phyloP scores from a whole-genome alignment of 2,113 vertebrate species.

The Alexandromys fortis region DNA sequence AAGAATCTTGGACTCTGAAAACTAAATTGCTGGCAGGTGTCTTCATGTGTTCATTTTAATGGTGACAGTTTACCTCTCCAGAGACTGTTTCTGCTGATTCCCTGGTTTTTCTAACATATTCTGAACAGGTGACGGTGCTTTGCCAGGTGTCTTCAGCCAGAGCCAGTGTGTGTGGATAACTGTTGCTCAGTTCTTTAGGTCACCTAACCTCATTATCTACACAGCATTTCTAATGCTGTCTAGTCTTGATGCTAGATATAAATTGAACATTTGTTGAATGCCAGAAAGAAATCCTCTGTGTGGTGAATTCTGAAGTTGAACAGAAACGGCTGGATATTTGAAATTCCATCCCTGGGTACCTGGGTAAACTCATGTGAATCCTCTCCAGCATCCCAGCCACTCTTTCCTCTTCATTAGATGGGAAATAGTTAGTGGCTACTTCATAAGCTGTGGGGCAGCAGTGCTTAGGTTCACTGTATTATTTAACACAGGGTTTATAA shows the following conservation, averaged over 20 bases:
- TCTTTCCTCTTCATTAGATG: background rate
- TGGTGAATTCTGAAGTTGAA: background rate
- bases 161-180: background rate
- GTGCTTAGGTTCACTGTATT: background rate
- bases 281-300: background rate
- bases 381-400: background rate
- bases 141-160: background rate
- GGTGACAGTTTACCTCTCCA: background rate
- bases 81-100: background rate
- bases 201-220: no score
- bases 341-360: background rate
- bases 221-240: background rate
- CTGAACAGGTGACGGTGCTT: background rate
- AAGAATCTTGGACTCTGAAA: background rate
- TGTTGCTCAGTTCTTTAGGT: background rate
- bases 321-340: background rate
- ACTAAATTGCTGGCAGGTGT: no score
- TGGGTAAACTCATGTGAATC: background rate
- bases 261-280: background rate
- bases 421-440: accelerated
- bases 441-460: background rate
- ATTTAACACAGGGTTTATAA: background rate
- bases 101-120: background rate
- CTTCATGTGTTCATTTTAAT: accelerated
- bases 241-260: background rate